Evolutionary conservation across 2,797 vertebrate genomes (phyloP).

Genomic region (Lagorchestes hirsutus): DNA sequence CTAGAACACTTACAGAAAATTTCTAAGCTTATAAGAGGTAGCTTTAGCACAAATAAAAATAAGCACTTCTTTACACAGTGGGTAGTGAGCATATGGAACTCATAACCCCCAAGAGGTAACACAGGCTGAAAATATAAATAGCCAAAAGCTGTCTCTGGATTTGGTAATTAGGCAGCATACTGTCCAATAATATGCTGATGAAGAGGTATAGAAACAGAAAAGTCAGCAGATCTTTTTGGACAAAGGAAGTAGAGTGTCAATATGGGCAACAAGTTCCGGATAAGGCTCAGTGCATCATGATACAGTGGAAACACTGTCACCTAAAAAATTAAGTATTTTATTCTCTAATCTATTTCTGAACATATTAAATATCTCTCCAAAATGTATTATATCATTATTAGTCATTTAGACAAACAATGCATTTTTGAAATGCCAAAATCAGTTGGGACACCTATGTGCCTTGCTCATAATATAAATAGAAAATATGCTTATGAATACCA

Average conservation of each 20-base stretch:
- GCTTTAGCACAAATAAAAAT: neutral
- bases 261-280: neutral
- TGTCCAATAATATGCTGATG: neutral
- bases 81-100: neutral
- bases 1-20: neutral
- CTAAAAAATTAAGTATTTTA: neutral
- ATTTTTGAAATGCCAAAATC: neutral
- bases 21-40: neutral
- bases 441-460: neutral
- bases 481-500: neutral
- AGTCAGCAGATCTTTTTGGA: neutral
- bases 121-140: constrained; percentile 7
- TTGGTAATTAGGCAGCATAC: neutral
- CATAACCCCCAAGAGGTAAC: neutral
- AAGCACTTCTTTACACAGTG: constrained; percentile 1
- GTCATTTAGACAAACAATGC: neutral
- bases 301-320: neutral
- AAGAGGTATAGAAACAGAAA: neutral
- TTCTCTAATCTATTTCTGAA: neutral
- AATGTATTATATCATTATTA: neutral
- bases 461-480: neutral
- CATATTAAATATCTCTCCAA: neutral
- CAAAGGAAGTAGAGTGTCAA: neutral
- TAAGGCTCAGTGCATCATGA: neutral
- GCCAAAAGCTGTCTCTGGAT: constrained; percentile 2